A percentile compares a stretch with the other conserved stretches of the same genome.
phyloP scores from a whole-genome alignment of 2,797 vertebrate genomes.

The Benthosema pterotum region DNA sequence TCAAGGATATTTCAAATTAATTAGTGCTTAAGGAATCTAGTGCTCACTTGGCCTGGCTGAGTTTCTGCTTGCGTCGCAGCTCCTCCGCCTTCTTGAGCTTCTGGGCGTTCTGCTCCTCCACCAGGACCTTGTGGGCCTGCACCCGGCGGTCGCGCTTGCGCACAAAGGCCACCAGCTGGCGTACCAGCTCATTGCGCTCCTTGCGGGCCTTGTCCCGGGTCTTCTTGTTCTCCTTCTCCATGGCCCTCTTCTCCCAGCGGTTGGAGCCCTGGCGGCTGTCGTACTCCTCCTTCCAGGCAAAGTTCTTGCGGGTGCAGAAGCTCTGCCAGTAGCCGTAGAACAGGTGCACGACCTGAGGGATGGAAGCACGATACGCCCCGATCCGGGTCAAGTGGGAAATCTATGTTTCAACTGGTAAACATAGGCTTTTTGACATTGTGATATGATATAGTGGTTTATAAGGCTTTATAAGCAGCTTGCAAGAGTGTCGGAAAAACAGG shows the following conservation, averaged over 20 bases:
- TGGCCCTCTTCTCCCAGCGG: conserved; percentile 97
- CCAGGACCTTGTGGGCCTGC: conserved; percentile 90
- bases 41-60: conserved; percentile 89
- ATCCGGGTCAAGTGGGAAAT: no score
- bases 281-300: conserved; percentile 97
- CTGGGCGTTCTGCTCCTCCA: conserved; percentile 94
- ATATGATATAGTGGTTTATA: no score
- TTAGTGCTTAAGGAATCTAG: no score
- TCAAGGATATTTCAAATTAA: no score
- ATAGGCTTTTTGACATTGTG: no score
- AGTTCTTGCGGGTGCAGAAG: conserved; percentile 93
- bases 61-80: conserved; percentile 88
- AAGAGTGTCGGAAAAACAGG: no score
- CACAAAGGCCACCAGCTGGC: conserved; percentile 92
- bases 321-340: conserved; percentile 99
- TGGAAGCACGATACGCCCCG: neutral
- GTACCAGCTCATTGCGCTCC: conserved; percentile 91
- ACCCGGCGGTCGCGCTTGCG: conserved; percentile 93
- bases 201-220: conserved; percentile 90
- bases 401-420: no score
- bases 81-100: conserved; percentile 89
- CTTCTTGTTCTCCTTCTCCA: conserved; percentile 99
- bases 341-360: conserved; percentile 87
- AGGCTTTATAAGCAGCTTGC: no score
- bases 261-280: conserved; percentile 94